These are phyloP conservation scores for Acronicta psi DNA, from an alignment of 2,888 invertebrate species.

Conservation along the genomic window DNA sequence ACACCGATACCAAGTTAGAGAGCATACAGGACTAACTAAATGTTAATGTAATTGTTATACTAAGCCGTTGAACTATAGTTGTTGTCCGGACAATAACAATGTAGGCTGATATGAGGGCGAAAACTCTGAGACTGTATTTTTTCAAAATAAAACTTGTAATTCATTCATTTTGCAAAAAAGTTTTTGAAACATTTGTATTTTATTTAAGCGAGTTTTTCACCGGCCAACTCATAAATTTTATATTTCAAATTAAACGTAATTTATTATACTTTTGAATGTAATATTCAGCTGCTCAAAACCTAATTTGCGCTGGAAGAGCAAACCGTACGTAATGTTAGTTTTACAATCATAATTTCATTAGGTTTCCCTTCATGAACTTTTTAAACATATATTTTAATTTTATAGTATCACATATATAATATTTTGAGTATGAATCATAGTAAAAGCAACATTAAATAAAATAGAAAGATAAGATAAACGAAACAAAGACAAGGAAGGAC, in stretches of 20 bases:
- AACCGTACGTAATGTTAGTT: slow-evolving; percentile 41
- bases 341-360: slow-evolving; percentile 46
- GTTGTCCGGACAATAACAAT: slow-evolving; percentile 19
- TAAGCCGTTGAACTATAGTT: slow-evolving; percentile 18
- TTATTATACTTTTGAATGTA: slow-evolving; percentile 14
- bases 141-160: too few relatives aligned
- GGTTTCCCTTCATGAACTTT: slow-evolving; percentile 32
- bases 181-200: neutral
- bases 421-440: slow-evolving; percentile 11
- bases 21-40: slow-evolving; percentile 50
- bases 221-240: too few relatives aligned
- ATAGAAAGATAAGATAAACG: slow-evolving; percentile 3
- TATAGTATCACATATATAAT: slow-evolving; percentile 8
- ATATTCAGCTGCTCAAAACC: slow-evolving; percentile 13
- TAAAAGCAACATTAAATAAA: slow-evolving; percentile 10
- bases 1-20: slow-evolving; percentile 52
- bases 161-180: neutral
- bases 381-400: slow-evolving; percentile 33
- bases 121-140: too few relatives aligned
- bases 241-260: slow-evolving; percentile 6
- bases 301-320: slow-evolving; percentile 29
- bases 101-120: slow-evolving; percentile 7
- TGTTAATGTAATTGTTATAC: slow-evolving; percentile 49
- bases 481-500: slow-evolving; percentile 17
- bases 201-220: neutral